Conservation (phyloP, 1,140 invertebrate species). For the Dysdera silvatica region DNA sequence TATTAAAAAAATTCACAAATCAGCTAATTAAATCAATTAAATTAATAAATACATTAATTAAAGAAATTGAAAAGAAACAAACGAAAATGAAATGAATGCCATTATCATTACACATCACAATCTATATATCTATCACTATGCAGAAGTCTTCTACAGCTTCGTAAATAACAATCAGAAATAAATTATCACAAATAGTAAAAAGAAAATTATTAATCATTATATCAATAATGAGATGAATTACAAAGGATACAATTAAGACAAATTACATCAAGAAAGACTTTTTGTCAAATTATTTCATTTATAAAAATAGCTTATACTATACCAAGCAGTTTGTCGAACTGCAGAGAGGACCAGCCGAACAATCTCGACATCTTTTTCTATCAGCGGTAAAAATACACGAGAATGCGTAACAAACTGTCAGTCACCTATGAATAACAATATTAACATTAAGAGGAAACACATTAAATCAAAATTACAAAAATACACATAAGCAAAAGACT, state of each 20-base stretch:
- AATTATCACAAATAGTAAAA: not conserved
- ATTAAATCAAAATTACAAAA: no score
- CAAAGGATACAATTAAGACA: not conserved
- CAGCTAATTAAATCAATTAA: not conserved
- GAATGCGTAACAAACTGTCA: no score
- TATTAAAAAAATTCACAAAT: not conserved
- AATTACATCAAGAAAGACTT: not conserved
- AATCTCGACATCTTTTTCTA: conserved; percentile 5
- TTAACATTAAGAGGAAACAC: no score
- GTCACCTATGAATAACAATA: no score
- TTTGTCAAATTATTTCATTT: not conserved
- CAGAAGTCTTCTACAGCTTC: not conserved
- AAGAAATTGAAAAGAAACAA: not conserved
- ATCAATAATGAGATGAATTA: not conserved
- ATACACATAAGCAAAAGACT: no score
- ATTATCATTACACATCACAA: not conserved
- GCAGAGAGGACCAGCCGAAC: conserved; percentile 3
- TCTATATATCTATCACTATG: not conserved
- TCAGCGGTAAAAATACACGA: no score
- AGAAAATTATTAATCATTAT: not conserved
- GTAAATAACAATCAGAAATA: not conserved
- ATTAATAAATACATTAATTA: not conserved
- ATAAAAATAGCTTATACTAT: not conserved
- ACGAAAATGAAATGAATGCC: not conserved
- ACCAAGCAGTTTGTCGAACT: conserved; percentile 22